Base-by-base conservation (phyloP, 37 sponge, comb jelly and placozoan genomes). In the Aphrocallistes beatrix region DNA sequence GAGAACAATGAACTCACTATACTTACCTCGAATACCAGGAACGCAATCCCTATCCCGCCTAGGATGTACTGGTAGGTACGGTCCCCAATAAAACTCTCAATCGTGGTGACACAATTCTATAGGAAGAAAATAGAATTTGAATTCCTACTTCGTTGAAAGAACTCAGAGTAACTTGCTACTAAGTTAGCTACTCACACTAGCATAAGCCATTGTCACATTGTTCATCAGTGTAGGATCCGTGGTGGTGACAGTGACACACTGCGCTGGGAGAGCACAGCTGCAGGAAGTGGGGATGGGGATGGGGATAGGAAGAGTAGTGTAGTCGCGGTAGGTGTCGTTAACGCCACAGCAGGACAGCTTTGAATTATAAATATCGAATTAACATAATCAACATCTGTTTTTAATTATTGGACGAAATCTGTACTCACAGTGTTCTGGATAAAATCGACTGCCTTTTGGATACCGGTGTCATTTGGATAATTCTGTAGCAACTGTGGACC, bases 21-120 rank as follows among this genome's bases (percentile, higher is more conserved):
- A 60, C 75, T 60, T 6, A 60, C 75, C 75, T 60, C 75, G 21
- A 60, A 60, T 30, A 60, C 75, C 34, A 60, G 75, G 34, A 60
- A 60, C 34, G 34, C 75, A 25, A 60, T 21, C 21, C 75, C 75
- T 60, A 60, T 21, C n/a, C 75, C 75, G 3, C 75, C 75, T 1
- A 60, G 34, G 3, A 60, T 6, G 75, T 60, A 60, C 75, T 60
- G 75, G 75, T 60, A 60, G 17, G 75, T 60, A 30, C 75, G 75
- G 75, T 60, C 34, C 3, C n/a, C 21, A 19, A 60, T 19, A 60
- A 60, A 1, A 60, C 3, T 13, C n/a, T 19, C 21, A 60, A 28
- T 28, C 34, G 75, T 13, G n/a, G 75, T 60, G 8, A 60, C 32
- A 30, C 75, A 60, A 13, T 28, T 28, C 75, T 60, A 60, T 30